phyloP scores from a whole-genome alignment of 2,888 invertebrate genomes.

The Tinea pellionella region DNA sequence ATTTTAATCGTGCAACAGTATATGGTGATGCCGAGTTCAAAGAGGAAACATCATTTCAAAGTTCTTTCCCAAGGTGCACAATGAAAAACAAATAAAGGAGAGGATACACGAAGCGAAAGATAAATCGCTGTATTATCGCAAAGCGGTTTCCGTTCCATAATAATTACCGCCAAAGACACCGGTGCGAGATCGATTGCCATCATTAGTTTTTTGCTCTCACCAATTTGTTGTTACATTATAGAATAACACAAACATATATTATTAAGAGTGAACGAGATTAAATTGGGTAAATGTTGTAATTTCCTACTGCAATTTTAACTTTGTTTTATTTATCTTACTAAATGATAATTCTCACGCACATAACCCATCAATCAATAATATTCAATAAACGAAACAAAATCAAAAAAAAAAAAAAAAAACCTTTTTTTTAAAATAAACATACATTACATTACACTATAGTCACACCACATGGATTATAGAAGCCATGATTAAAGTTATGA shows the following conservation, averaged over 20 bases:
- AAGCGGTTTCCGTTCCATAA: constrained; percentile 42
- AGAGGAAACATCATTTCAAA: neutral
- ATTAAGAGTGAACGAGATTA: neutral
- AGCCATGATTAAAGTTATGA: constrained; percentile 3
- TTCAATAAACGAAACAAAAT: no score
- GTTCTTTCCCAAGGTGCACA: neutral
- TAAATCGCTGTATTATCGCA: constrained; percentile 45
- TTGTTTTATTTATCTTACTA: neutral
- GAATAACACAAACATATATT: neutral
- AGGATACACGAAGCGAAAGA: constrained; percentile 33
- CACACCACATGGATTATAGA: neutral
- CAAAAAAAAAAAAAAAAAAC: no score
- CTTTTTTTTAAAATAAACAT: no score
- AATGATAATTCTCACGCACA: neutral
- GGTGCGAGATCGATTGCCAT: constrained; percentile 34
- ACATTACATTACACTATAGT: no score
- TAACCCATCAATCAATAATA: no score
- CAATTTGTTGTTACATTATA: constrained; percentile 28
- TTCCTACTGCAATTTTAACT: constrained; percentile 7
- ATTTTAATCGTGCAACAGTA: neutral
- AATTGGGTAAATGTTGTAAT: neutral
- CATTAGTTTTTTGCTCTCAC: constrained; percentile 38
- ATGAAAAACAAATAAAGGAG: constrained; percentile 16
- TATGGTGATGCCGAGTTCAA: neutral
- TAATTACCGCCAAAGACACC: constrained; percentile 32